Evolutionary conservation across 2,113 vertebrate genomes (phyloP).

Genomic region (Pardalotus punctatus): DNA sequence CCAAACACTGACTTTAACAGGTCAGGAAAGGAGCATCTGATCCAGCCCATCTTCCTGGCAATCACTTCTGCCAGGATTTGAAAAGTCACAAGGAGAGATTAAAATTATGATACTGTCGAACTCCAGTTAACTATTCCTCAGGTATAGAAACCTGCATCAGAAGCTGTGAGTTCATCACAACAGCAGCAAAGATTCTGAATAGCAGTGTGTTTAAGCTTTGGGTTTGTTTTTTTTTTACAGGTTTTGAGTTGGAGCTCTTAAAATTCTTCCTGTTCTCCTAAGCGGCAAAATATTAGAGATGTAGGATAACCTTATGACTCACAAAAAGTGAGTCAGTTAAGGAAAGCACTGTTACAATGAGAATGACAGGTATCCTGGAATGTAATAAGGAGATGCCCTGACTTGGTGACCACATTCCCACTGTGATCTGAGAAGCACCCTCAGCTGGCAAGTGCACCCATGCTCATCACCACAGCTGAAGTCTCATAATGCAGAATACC

Average conservation of each 20-base stretch:
- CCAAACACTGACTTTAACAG: background rate
- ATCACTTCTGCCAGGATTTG: background rate
- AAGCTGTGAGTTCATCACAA: background rate
- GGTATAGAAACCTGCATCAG: background rate
- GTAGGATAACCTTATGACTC: background rate
- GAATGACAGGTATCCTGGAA: background rate
- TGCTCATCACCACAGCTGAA: fast-evolving
- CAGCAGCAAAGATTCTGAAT: background rate
- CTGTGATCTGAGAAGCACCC: background rate
- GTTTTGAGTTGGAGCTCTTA: background rate
- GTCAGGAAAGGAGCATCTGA: background rate
- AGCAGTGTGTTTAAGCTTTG: background rate
- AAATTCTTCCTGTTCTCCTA: background rate
- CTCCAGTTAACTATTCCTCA: background rate
- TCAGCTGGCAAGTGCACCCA: background rate
- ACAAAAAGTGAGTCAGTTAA: background rate
- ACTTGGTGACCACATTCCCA: background rate
- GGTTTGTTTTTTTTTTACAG: fast-evolving
- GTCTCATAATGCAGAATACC: background rate
- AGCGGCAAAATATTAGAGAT: background rate
- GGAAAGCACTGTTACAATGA: background rate
- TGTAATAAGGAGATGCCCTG: background rate
- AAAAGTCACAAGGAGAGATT: background rate
- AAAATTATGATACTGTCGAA: background rate
- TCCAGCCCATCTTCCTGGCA: background rate